A percentile compares a stretch with the other conserved stretches of the same genome.
These are phyloP conservation scores for Channa maculata DNA, from an alignment of 2,113 vertebrate species.

Conservation along the genomic window DNA sequence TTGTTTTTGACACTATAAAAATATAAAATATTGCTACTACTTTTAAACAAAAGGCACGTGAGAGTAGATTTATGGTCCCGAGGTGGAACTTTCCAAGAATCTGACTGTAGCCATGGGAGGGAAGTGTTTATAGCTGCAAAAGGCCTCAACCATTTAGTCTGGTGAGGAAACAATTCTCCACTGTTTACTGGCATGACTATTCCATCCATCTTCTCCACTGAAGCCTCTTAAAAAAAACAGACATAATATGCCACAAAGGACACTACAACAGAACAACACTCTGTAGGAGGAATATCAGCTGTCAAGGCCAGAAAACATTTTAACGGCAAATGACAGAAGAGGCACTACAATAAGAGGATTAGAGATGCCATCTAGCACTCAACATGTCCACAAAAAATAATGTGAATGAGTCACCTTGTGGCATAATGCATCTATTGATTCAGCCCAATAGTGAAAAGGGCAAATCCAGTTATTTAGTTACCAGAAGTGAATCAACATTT, in stretches of 20 bases:
- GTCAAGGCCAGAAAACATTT: conserved; percentile 30
- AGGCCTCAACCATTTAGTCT: conserved; percentile 11
- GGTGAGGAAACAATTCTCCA: conserved; percentile 33
- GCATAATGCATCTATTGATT: conserved; percentile 51
- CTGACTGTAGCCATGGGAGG: conserved; percentile 34
- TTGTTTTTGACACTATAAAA: not conserved
- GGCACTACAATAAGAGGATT: conserved; percentile 46
- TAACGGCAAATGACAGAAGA: conserved; percentile 36
- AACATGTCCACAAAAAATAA: conserved; percentile 37
- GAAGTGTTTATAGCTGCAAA: conserved; percentile 42
- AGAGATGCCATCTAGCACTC: conserved; percentile 44
- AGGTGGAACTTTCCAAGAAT: conserved; percentile 58
- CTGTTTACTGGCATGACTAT: conserved; percentile 49
- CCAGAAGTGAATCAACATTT: conserved; percentile 44
- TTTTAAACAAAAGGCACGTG: not conserved
- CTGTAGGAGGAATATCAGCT: conserved; percentile 40
- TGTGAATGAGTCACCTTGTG: conserved; percentile 52
- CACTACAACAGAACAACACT: conserved; percentile 27
- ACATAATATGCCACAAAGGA: conserved; percentile 25
- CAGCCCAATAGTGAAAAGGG: conserved; percentile 36
- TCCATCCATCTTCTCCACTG: conserved; percentile 45
- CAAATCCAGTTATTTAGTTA: conserved; percentile 33
- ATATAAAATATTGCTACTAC: not conserved
- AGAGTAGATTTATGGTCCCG: conserved; percentile 6
- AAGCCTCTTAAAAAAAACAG: conserved; percentile 37